Conservation (phyloP, 2,113 vertebrate genomes). For the Rousettus leschenaultii region DNA sequence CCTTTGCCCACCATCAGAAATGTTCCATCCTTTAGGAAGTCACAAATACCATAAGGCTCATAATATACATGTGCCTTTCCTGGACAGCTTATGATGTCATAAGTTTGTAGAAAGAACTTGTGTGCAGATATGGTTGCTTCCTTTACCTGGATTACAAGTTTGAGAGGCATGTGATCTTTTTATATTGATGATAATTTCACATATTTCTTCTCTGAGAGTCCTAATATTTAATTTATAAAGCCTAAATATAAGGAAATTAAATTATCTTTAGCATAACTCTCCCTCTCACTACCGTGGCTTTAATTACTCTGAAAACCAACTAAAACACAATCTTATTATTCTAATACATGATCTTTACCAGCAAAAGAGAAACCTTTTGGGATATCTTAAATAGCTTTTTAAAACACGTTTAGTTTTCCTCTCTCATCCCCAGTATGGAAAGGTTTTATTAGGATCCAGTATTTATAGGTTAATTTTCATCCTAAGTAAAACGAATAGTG, state of each 20-base stretch:
- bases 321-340: slow-evolving; percentile 24
- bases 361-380: slow-evolving; percentile 33
- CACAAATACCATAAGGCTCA: neutral
- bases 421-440: neutral
- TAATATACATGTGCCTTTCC: neutral
- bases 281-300: neutral
- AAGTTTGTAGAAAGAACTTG: neutral
- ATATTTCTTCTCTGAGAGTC: neutral
- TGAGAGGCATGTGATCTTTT: neutral
- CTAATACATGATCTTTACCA: neutral
- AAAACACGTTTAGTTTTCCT: neutral
- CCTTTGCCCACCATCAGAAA: neutral
- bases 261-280: neutral
- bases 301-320: slow-evolving; percentile 19
- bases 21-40: neutral
- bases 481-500: slow-evolving; percentile 6
- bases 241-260: neutral
- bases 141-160: neutral
- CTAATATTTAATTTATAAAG: neutral
- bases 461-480: neutral
- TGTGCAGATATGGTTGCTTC: neutral
- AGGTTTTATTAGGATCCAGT: neutral
- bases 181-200: neutral
- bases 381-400: neutral
- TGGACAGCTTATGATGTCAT: neutral